Evolutionary conservation across 2,113 vertebrate species (phyloP).

Genomic region (Gracilinanus agilis): DNA sequence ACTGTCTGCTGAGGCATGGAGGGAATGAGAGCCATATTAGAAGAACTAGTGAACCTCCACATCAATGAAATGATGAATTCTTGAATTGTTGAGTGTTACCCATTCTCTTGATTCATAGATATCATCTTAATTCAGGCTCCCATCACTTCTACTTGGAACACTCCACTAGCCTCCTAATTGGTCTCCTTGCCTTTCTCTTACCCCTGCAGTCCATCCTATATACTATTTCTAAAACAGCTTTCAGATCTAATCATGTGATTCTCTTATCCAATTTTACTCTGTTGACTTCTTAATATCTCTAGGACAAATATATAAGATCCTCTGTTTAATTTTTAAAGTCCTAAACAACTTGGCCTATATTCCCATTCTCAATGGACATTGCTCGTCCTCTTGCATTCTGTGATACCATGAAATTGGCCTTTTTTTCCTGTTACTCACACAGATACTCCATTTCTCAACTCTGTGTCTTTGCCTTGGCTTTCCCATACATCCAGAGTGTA

Average conservation of each 20-base stretch:
- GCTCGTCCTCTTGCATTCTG: no score
- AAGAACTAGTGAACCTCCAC: background rate
- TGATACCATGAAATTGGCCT: background rate
- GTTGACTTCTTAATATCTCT: no score
- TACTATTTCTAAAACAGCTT: background rate
- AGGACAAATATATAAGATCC: no score
- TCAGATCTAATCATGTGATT: no score
- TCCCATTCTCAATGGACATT: no score
- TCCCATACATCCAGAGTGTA: background rate
- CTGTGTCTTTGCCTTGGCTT: background rate
- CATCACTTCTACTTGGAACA: background rate
- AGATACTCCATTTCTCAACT: background rate
- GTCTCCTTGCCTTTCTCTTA: background rate
- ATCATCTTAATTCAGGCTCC: background rate
- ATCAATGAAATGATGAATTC: background rate
- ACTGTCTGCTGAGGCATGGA: background rate
- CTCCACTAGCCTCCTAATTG: background rate
- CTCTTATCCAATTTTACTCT: no score
- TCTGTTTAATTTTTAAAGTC: no score
- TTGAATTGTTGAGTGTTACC: background rate
- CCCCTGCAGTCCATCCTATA: background rate
- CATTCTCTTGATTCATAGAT: background rate
- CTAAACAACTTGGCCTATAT: no score
- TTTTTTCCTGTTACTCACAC: background rate
- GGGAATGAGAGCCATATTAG: background rate